These are phyloP conservation scores for Leptosomus discolor DNA, from an alignment of 2,113 vertebrate genomes.

Conservation along the genomic window DNA sequence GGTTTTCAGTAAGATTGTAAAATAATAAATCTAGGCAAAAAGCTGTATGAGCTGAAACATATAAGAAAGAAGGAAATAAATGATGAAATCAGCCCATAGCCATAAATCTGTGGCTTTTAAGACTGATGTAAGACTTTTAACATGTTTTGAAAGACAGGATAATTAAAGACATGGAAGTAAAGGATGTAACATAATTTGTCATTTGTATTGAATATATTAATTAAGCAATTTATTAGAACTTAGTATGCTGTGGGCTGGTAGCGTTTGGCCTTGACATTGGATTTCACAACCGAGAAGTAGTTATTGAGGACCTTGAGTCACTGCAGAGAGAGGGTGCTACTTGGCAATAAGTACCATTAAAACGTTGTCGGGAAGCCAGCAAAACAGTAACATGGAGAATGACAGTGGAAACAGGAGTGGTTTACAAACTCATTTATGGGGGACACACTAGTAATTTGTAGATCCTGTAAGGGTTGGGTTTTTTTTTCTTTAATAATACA, in stretches of 20 bases:
- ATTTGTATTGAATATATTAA: conserved; percentile 18
- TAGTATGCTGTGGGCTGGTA: background rate
- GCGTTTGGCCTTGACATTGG: conserved; percentile 12
- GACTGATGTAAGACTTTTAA: conserved; percentile 14
- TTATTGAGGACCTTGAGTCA: background rate
- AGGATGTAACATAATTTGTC: conserved; percentile 46
- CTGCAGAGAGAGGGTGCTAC: background rate
- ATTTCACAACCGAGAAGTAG: background rate
- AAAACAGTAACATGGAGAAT: background rate
- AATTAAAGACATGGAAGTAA: conserved; percentile 42
- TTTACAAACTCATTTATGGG: background rate
- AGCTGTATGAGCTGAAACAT: background rate
- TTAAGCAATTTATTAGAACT: conserved; percentile 40
- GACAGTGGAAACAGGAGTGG: background rate
- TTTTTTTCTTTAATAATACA: background rate
- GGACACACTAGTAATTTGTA: background rate
- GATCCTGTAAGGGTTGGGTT: background rate
- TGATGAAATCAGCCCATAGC: background rate
- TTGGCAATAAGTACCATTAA: background rate
- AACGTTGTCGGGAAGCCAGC: background rate
- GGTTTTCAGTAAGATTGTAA: background rate
- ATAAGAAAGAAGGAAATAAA: background rate
- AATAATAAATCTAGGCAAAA: background rate
- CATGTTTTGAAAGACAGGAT: conserved; percentile 30
- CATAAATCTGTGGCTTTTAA: conserved; percentile 2